Conservation (phyloP, 2,888 invertebrate genomes). For the Drosophila algonquin region DNA sequence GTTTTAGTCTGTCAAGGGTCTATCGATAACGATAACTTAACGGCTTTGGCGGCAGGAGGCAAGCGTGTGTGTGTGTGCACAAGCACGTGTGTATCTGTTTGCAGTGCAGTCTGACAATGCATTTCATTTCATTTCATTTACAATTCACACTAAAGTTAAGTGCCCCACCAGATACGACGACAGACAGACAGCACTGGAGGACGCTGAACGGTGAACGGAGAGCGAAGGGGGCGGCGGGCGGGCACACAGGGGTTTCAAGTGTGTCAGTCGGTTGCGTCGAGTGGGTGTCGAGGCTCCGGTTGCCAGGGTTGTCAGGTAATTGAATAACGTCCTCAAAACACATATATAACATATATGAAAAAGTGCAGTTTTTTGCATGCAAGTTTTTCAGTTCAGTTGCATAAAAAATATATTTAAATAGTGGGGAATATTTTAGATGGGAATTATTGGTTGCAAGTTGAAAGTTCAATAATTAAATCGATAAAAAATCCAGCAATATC, state of each 20-base stretch:
- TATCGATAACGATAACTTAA: constrained; percentile 60
- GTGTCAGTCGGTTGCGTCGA: constrained; percentile 34
- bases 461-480: no score
- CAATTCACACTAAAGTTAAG: constrained; percentile 59
- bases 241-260: constrained; percentile 55
- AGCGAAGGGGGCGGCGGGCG: neutral
- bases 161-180: constrained; percentile 55
- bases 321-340: constrained; percentile 31
- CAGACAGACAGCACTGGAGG: constrained; percentile 2
- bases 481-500: no score
- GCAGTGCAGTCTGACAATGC: constrained; percentile 19
- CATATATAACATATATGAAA: constrained; percentile 25
- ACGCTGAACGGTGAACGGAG: constrained; percentile 6
- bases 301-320: constrained; percentile 41
- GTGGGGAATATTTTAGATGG: constrained; percentile 5
- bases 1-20: constrained; percentile 38
- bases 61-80: no score
- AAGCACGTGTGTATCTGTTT: neutral
- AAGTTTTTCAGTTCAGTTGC: constrained; percentile 9
- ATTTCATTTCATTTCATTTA: constrained; percentile 52
- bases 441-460: constrained; percentile 2
- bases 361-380: constrained; percentile 15
- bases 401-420: neutral
- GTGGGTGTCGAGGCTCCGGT: constrained; percentile 26
- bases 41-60: no score